Percentiles rank a stretch among this genome's conserved stretches.
Evolutionary conservation across 2,888 invertebrate genomes (phyloP).

Genomic region (Drosophila mercatorum): DNA sequence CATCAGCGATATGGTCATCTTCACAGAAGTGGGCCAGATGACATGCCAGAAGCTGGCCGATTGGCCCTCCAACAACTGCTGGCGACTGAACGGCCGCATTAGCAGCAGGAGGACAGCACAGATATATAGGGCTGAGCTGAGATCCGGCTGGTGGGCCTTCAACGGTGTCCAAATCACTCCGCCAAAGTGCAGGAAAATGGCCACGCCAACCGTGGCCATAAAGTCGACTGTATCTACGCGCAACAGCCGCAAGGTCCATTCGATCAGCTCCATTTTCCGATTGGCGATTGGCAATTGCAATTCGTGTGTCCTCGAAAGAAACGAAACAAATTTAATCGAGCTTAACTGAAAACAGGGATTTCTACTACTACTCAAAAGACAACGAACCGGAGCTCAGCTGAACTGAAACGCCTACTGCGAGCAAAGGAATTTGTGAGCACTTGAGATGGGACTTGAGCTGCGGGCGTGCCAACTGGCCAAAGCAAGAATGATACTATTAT

Average conservation of each 20-base stretch:
- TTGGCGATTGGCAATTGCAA: neutral
- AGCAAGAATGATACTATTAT: too few species aligned
- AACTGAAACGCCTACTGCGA: neutral
- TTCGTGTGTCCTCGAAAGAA: neutral
- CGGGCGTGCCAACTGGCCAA: neutral
- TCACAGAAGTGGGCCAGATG: conserved; percentile 22
- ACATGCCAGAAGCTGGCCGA: conserved; percentile 1
- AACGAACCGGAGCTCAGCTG: neutral
- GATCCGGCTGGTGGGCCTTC: conserved; percentile 32
- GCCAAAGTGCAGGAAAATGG: conserved; percentile 19
- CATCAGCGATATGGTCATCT: conserved; percentile 28
- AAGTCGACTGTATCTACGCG: conserved; percentile 37
- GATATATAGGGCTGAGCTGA: conserved; percentile 47
- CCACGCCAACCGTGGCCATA: conserved; percentile 21
- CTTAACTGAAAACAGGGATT: neutral
- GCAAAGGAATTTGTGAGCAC: neutral
- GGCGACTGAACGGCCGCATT: conserved; percentile 14
- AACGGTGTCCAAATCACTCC: conserved; percentile 33
- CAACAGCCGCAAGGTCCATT: conserved; percentile 2
- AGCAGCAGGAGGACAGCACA: conserved; percentile 30
- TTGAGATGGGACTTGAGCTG: neutral
- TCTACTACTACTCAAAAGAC: neutral
- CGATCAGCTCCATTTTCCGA: conserved; percentile 10
- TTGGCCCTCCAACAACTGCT: neutral
- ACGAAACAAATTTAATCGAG: conserved; percentile 5